Percentiles rank a stretch among this genome's conserved stretches.
Evolutionary conservation across 2,113 vertebrate species (phyloP).

Genomic region (Nanorana parkeri): DNA sequence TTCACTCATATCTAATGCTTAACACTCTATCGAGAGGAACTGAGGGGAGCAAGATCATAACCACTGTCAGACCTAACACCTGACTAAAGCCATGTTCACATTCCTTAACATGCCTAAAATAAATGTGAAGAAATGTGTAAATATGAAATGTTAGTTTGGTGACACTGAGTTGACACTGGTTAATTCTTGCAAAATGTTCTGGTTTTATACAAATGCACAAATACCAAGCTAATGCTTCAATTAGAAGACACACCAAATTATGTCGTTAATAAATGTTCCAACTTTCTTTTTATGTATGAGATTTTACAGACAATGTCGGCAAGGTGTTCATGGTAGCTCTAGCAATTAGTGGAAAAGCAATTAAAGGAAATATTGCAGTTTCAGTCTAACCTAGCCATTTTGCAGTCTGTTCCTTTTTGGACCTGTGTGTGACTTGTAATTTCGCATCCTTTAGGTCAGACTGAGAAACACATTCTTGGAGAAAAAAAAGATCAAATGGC

Average conservation of each 20-base stretch:
- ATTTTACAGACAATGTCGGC: background rate
- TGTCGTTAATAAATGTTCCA: slow-evolving; percentile 1
- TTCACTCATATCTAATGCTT: no score
- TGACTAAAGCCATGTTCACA: no score
- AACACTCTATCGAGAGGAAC: no score
- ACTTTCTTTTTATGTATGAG: background rate
- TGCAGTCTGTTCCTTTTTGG: background rate
- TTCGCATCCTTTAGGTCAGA: background rate
- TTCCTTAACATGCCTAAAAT: no score
- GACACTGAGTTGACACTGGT: background rate
- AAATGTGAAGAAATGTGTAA: no score
- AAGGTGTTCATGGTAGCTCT: background rate
- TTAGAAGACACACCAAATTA: background rate
- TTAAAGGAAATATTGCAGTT: slow-evolving; percentile 26
- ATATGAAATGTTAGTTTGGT: no score
- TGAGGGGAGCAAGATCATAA: no score
- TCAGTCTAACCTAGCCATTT: background rate
- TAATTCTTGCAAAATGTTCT: background rate
- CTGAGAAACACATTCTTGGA: background rate
- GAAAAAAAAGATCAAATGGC: background rate
- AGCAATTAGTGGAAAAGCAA: slow-evolving; percentile 37
- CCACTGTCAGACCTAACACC: no score
- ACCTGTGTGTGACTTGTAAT: background rate
- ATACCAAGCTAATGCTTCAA: background rate
- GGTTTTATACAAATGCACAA: background rate